Evolutionary conservation across 2,797 vertebrate species (phyloP).

Genomic region (Pangasius mekongensis): DNA sequence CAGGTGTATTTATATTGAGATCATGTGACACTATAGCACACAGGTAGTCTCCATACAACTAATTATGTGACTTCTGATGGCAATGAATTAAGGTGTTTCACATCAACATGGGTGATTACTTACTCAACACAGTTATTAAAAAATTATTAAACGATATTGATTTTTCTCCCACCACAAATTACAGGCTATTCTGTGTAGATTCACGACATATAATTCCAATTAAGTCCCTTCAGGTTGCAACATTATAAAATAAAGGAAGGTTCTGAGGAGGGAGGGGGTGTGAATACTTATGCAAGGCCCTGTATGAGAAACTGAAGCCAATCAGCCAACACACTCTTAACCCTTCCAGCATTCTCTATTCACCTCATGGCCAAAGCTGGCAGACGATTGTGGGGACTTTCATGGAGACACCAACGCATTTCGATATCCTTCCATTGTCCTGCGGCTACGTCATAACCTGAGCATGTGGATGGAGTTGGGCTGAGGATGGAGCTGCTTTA

Average conservation of each 20-base stretch:
- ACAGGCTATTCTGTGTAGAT: neutral
- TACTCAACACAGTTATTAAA: neutral
- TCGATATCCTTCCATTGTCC: slow-evolving; percentile 99
- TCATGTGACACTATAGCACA: neutral
- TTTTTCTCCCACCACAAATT: neutral
- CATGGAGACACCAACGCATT: slow-evolving; percentile 85
- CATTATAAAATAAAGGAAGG: neutral
- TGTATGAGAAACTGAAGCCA: neutral
- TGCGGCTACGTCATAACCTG: slow-evolving; percentile 87
- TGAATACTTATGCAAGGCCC: neutral
- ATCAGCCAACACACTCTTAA: slow-evolving; percentile 21
- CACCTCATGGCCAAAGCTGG: slow-evolving; percentile 64
- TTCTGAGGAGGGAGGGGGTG: neutral
- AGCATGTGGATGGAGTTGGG: slow-evolving; percentile 64
- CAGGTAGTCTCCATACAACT: neutral
- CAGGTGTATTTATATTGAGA: neutral
- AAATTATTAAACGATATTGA: neutral
- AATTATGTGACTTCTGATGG: neutral
- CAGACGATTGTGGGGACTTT: slow-evolving; percentile 77
- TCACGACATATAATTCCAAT: neutral
- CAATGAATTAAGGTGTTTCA: neutral
- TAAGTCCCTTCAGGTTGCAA: neutral
- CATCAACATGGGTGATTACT: neutral
- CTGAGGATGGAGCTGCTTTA: slow-evolving; percentile 75
- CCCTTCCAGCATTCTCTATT: slow-evolving; percentile 41